A percentile compares a stretch with the other conserved stretches of the same genome.
Evolutionary conservation across 2,113 vertebrate genomes (phyloP).

Genomic region (Chrysemys picta): DNA sequence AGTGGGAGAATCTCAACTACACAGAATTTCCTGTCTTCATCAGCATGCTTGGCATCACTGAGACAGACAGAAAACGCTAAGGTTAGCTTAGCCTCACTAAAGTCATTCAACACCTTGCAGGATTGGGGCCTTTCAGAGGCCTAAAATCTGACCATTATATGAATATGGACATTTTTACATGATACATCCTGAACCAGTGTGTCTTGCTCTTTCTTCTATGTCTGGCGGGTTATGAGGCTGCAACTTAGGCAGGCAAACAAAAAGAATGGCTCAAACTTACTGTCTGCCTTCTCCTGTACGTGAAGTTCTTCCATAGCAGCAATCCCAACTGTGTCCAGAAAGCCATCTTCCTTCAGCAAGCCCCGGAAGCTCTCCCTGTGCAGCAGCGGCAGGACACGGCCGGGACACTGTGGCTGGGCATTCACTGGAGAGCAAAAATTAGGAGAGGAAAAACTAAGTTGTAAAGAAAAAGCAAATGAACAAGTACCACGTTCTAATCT

Average conservation of each 20-base stretch:
- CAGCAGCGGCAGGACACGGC: constrained; percentile 71
- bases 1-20: rapidly evolving
- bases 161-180: neutral
- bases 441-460: constrained; percentile 15
- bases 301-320: constrained; percentile 98
- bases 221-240: neutral
- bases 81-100: neutral
- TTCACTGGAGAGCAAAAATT: constrained; percentile 79
- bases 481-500: neutral
- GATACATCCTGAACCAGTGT: too few species aligned
- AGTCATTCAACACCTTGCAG: neutral
- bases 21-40: neutral
- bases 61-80: neutral
- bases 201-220: too few species aligned
- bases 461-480: neutral
- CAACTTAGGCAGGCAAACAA: neutral
- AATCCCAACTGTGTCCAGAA: constrained; percentile 90
- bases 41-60: neutral
- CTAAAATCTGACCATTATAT: neutral
- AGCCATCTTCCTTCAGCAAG: constrained; percentile 84
- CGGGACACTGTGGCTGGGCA: constrained; percentile 79
- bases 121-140: neutral
- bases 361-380: constrained; percentile 22
- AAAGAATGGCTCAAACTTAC: constrained; percentile 80
- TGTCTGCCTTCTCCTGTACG: constrained; percentile 92